A percentile compares a stretch with the other conserved stretches of the same genome.
Evolutionary conservation across 2,888 invertebrate genomes (phyloP).

Genomic region (Drosophila subsilvestris): DNA sequence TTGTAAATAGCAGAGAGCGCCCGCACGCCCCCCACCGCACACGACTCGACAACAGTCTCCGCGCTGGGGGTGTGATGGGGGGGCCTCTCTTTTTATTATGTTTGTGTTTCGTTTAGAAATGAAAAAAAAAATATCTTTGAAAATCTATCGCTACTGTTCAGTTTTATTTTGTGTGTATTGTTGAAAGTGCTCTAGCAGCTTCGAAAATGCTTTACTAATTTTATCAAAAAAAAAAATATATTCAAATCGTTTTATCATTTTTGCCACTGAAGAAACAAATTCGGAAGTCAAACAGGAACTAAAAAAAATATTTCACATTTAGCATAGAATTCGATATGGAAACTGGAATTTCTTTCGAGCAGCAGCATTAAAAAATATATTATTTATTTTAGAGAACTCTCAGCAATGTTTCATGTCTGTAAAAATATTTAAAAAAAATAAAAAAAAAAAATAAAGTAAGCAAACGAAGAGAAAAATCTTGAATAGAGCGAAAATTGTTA

Average conservation of each 20-base stretch:
- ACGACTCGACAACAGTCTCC: slow-evolving; percentile 2
- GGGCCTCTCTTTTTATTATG: slow-evolving; percentile 71
- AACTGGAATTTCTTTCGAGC: slow-evolving; percentile 39
- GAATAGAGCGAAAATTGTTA: slow-evolving; percentile 63
- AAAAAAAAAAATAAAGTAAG: slow-evolving; percentile 24
- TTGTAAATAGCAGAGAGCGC: slow-evolving; percentile 70
- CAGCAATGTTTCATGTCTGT: slow-evolving; percentile 42
- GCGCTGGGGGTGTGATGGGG: too few species aligned
- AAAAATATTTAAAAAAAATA: slow-evolving; percentile 38
- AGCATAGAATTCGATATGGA: slow-evolving; percentile 54
- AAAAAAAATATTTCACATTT: slow-evolving; percentile 54
- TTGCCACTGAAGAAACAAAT: slow-evolving; percentile 75
- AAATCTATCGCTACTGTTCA: slow-evolving; percentile 42
- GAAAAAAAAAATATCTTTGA: slow-evolving; percentile 36
- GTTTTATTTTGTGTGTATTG: slow-evolving; percentile 56
- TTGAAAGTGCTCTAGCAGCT: slow-evolving; percentile 62
- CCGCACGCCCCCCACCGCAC: background rate
- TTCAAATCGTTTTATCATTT: slow-evolving; percentile 38
- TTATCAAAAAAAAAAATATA: slow-evolving; percentile 29
- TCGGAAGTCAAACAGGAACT: slow-evolving; percentile 80
- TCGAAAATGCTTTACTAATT: slow-evolving; percentile 70
- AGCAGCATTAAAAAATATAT: slow-evolving; percentile 16
- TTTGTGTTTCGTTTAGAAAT: slow-evolving; percentile 67
- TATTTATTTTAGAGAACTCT: slow-evolving; percentile 36
- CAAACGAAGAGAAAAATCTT: slow-evolving; percentile 36